A percentile compares a stretch with the other conserved stretches of the same genome.
Conservation (phyloP, 1,140 invertebrate genomes). For the Hylyphantes graminicola region DNA sequence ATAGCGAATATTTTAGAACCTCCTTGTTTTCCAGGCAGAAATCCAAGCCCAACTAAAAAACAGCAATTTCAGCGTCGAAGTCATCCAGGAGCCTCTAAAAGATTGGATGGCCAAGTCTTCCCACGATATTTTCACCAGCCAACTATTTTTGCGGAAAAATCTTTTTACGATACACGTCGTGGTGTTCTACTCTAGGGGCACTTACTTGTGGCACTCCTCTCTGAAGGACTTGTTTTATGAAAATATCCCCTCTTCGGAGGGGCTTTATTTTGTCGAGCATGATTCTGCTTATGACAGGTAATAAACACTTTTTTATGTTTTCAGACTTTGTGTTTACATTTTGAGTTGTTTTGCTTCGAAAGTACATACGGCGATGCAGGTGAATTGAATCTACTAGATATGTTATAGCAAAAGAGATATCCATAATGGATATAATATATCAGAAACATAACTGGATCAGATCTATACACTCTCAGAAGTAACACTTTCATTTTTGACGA, state of each 20-base stretch:
- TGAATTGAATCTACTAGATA: no score
- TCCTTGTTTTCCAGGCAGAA: not conserved
- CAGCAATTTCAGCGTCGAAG: not conserved
- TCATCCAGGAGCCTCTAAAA: not conserved
- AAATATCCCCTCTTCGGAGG: not conserved
- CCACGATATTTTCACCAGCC: not conserved
- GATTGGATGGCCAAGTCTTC: not conserved
- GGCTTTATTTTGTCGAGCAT: not conserved
- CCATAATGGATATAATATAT: no score
- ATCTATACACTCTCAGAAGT: no score
- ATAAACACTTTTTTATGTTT: not conserved
- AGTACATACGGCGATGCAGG: no score
- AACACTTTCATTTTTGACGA: no score
- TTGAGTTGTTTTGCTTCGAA: no score
- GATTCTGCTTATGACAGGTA: constrained; percentile 32
- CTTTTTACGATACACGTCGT: constrained; percentile 9
- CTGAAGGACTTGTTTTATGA: not conserved
- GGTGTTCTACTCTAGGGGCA: not conserved
- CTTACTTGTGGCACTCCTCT: constrained; percentile 6
- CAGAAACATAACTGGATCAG: no score
- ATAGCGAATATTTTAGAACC: no score
- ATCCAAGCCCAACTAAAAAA: not conserved
- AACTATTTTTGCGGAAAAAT: not conserved
- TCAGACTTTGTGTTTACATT: no score
- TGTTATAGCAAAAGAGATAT: no score